Percentiles rank a stretch among this genome's conserved stretches.
phyloP scores from a whole-genome alignment of 2,797 vertebrate genomes.

The Remorina albescens region DNA sequence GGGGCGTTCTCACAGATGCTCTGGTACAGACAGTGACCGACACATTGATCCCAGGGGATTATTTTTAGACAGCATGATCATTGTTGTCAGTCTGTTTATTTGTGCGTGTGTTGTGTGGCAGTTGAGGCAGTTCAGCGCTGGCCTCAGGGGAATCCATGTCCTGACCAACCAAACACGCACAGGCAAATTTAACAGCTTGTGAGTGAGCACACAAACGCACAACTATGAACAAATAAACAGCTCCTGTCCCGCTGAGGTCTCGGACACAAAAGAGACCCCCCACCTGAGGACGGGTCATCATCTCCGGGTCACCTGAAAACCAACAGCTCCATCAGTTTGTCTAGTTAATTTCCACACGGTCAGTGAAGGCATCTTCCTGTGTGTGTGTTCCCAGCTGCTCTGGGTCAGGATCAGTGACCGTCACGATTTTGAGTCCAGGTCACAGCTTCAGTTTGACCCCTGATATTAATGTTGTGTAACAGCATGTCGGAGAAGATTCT shows the following conservation, averaged over 20 bases:
- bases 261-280: too few relatives aligned
- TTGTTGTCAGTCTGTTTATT: constrained; percentile 12
- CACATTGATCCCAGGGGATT: constrained; percentile 36
- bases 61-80: constrained; percentile 47
- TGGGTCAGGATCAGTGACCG: neutral
- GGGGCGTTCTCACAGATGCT: neutral
- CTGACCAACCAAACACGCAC: neutral
- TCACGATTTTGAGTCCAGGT: too few relatives aligned
- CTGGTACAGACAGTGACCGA: neutral
- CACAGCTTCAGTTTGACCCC: too few relatives aligned
- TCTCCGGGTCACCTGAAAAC: too few relatives aligned
- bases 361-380: neutral
- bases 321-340: neutral
- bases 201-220: neutral
- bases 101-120: neutral
- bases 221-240: too few relatives aligned
- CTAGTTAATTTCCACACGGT: neutral
- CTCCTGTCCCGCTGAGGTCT: too few relatives aligned
- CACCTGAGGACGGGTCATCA: too few relatives aligned
- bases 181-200: neutral
- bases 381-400: neutral
- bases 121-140: constrained; percentile 10
- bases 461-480: neutral
- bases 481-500: constrained; percentile 10
- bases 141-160: constrained; percentile 18